A percentile compares a stretch with the other conserved stretches of the same genome.
Evolutionary conservation across 2,797 vertebrate species (phyloP).

Genomic region (Sebastes steindachneri): DNA sequence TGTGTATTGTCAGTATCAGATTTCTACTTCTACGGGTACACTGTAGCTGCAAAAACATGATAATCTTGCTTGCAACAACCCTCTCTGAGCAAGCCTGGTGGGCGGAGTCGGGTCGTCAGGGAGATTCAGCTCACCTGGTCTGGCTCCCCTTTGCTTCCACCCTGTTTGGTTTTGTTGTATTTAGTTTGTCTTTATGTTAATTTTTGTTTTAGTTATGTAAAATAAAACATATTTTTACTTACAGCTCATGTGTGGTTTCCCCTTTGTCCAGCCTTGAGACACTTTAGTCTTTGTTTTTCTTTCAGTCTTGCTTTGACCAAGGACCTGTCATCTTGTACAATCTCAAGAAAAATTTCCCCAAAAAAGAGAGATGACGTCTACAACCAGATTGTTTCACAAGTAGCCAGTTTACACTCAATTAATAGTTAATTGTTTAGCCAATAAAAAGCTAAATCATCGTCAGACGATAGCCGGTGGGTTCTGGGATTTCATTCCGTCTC

Average conservation of each 20-base stretch:
- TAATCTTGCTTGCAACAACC: background rate
- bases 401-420: too few relatives aligned
- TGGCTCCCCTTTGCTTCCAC: background rate
- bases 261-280: background rate
- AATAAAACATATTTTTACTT: background rate
- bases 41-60: background rate
- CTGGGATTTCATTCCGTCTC: too few relatives aligned
- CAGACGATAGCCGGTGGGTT: too few relatives aligned
- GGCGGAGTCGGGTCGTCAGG: background rate
- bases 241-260: background rate
- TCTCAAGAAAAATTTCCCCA: background rate
- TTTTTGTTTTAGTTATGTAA: background rate
- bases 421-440: too few relatives aligned
- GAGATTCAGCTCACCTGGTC: background rate
- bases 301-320: background rate
- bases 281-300: background rate
- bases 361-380: too few relatives aligned
- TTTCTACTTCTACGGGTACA: background rate
- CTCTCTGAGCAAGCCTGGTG: background rate
- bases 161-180: background rate
- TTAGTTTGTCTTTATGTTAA: background rate
- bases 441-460: accelerated
- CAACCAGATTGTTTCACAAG: accelerated
- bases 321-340: background rate
- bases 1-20: background rate